Evolutionary conservation across 2,113 vertebrate species (phyloP), one percentile per base, ranked within the genome.

Genomic region (Mus pahari): DNA sequence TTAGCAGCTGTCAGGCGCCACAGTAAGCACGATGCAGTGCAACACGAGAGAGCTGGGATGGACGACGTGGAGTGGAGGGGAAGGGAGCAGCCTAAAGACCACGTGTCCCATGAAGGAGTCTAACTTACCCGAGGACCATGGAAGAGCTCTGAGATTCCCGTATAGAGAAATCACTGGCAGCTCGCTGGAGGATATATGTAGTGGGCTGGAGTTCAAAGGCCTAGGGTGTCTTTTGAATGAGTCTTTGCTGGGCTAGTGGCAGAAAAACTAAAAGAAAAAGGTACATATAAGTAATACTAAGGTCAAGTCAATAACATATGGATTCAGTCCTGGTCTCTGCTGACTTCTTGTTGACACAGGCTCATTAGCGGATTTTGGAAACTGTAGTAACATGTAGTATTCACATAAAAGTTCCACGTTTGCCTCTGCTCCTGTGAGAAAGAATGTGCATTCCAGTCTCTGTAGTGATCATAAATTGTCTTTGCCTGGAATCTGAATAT

Each of bases 211-310:
- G 17, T 66, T 95, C 24, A 94, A 78, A 94, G 60, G 79, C 50
- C 28, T 86, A 81, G 31, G 66, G 62, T 36, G 86, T 77, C 66
- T 62, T 60, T 86, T 86, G 74, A 90, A 90, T 92, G 50, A 73
- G 5, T 45, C 55, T 92, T 50, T 90, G 28, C 19, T 55, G 73
- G 39, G 11, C 66, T 68, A 74, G 31, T 90, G 64, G 64, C 55
- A 97, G 81, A 90, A 95, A 88, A 87, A 42, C 55, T 28, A 81
- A 89, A 96, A 94, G 36, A 53, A 90, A 90, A 33, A 94, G 24
- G 78, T 94, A 8, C 36, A 70, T 88, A 81, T 96, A 60, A 73
- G 39, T 94, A 48, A 79, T 81, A 70, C 12, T 91, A 58, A 83
- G 28, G 48, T 53, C 33, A 16, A 94, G n/a, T 77, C 77, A 48